phyloP scores from a whole-genome alignment of 92 coral and sea anemone species.

The Chrysogorgia sp. region DNA sequence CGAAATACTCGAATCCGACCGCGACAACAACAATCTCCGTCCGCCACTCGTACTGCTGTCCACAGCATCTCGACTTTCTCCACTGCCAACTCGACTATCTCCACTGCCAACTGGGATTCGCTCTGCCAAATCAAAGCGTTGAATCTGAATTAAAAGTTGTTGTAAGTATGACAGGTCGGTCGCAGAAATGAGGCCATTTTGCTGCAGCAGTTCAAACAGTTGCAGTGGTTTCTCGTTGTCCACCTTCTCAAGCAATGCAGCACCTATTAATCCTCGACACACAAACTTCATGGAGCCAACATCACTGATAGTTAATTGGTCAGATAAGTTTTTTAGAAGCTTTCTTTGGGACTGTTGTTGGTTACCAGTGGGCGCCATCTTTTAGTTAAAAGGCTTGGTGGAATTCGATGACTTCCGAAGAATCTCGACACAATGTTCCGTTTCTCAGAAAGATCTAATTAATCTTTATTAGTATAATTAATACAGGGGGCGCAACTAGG shows the following conservation, averaged over 20 bases:
- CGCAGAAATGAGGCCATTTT: not conserved
- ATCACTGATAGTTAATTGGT: conserved; percentile 72
- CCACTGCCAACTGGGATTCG: conserved; percentile 22
- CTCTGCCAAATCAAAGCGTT: conserved; percentile 29
- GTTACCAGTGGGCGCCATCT: conserved; percentile 4
- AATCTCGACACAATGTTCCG: too few species aligned
- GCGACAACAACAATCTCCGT: not conserved
- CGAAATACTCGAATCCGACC: not conserved
- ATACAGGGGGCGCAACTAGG: too few species aligned
- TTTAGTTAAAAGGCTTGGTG: too few species aligned
- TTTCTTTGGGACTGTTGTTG: conserved; percentile 29
- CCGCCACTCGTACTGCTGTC: not conserved
- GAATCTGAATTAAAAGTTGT: conserved; percentile 9
- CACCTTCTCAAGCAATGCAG: conserved; percentile 27
- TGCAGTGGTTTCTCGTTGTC: conserved; percentile 2
- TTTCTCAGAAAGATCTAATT: too few species aligned
- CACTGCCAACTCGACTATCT: not conserved
- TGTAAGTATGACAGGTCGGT: conserved; percentile 20
- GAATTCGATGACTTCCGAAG: not conserved
- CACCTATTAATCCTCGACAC: conserved; percentile 21
- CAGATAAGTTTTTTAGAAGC: conserved; percentile 71
- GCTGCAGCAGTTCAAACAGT: conserved; percentile 20
- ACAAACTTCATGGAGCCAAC: conserved; percentile 82
- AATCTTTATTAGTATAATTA: too few species aligned
- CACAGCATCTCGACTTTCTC: not conserved